Evolutionary conservation across 2,888 invertebrate genomes (phyloP).

Genomic region (Pyrocoelia pectoralis): DNA sequence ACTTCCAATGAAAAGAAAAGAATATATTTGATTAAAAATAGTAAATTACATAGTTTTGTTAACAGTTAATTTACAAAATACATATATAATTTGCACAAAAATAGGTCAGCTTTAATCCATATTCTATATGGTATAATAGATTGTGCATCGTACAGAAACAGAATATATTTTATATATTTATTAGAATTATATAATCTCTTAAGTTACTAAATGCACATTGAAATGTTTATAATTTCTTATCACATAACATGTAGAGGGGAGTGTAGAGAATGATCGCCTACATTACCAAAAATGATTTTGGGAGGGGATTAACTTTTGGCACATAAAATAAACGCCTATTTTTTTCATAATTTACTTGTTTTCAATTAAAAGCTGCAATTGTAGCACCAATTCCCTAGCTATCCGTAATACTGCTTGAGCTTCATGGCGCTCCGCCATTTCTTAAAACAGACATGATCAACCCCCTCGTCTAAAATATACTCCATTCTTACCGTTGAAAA

Average conservation of each 20-base stretch:
- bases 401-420: slow-evolving; percentile 82
- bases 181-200: background rate
- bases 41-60: slow-evolving; percentile 7
- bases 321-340: background rate
- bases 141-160: background rate
- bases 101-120: slow-evolving; percentile 12
- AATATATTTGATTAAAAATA: slow-evolving; percentile 4
- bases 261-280: background rate
- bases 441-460: slow-evolving; percentile 62
- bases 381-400: slow-evolving; percentile 85
- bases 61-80: slow-evolving; percentile 25
- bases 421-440: slow-evolving; percentile 97
- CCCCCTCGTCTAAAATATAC: too few species aligned
- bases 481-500: slow-evolving; percentile 88
- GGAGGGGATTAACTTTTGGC: background rate
- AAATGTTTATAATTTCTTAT: slow-evolving; percentile 15
- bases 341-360: slow-evolving; percentile 74
- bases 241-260: slow-evolving; percentile 5
- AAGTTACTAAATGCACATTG: slow-evolving; percentile 4
- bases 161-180: background rate
- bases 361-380: slow-evolving; percentile 91
- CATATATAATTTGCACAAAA: slow-evolving; percentile 24
- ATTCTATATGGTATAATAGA: background rate
- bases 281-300: background rate
- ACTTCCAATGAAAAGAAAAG: background rate